phyloP scores from a whole-genome alignment of 1,140 invertebrate species.

The Zaprionus ornatus region DNA sequence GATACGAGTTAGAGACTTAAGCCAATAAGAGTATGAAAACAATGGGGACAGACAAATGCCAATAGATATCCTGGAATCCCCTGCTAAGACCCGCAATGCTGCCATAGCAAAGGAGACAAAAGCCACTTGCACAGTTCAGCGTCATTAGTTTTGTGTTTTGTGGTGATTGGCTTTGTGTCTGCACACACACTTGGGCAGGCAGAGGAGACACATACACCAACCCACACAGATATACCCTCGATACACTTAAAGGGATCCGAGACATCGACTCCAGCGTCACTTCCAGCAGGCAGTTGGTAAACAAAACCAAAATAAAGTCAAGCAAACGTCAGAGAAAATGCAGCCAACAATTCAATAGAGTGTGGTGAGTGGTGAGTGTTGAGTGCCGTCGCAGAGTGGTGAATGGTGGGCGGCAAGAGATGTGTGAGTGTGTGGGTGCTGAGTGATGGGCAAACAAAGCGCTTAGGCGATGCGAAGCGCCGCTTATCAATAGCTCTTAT shows the following conservation, averaged over 20 bases:
- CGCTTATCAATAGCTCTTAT: slow-evolving; percentile 28
- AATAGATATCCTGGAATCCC: neutral
- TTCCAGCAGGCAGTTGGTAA: slow-evolving; percentile 30
- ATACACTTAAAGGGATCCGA: neutral
- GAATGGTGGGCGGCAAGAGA: neutral
- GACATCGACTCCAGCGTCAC: slow-evolving; percentile 15
- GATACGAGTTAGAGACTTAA: slow-evolving; percentile 16
- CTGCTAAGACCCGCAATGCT: slow-evolving; percentile 30
- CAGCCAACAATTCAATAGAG: slow-evolving; percentile 2
- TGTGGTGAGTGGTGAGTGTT: slow-evolving; percentile 12
- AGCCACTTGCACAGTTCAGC: slow-evolving; percentile 70
- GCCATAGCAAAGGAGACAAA: slow-evolving; percentile 33
- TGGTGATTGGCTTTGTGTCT: slow-evolving; percentile 70
- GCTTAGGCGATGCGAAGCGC: slow-evolving; percentile 21
- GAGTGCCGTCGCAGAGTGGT: neutral
- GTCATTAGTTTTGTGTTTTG: slow-evolving; percentile 74
- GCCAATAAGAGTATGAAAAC: slow-evolving; percentile 12
- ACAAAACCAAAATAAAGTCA: slow-evolving; percentile 40
- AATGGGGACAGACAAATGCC: slow-evolving; percentile 17
- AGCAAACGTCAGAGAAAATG: slow-evolving; percentile 35
- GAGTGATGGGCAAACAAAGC: slow-evolving; percentile 27
- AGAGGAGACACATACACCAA: neutral
- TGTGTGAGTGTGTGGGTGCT: neutral
- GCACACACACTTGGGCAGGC: slow-evolving; percentile 17
- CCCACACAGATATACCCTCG: neutral